phyloP scores from a whole-genome alignment of 2,888 invertebrate genomes.

The Chymomyza amoena region DNA sequence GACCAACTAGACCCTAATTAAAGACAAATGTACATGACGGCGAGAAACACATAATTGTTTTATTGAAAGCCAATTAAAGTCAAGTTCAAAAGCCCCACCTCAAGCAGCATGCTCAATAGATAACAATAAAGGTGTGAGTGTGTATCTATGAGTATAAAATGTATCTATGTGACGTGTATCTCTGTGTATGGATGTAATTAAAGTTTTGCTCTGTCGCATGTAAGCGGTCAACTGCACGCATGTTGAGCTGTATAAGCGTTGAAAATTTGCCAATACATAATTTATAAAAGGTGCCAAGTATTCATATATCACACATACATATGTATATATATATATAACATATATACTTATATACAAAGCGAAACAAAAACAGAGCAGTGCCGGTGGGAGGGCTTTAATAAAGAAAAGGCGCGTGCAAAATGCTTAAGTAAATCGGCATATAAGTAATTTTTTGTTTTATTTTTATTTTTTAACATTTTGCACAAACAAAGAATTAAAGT shows the following conservation, averaged over 20 bases:
- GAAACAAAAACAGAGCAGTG: neutral
- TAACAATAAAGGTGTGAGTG: neutral
- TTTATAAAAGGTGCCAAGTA: neutral
- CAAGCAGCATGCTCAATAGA: neutral
- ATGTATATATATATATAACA: neutral
- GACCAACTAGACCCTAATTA: slow-evolving; percentile 45
- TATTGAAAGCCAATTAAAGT: slow-evolving; percentile 69
- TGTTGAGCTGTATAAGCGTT: slow-evolving; percentile 53
- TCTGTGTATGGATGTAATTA: slow-evolving; percentile 45
- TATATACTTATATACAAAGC: neutral
- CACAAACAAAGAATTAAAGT: neutral
- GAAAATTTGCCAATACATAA: slow-evolving; percentile 4
- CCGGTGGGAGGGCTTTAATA: neutral
- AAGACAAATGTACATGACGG: slow-evolving; percentile 26
- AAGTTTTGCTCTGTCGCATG: slow-evolving; percentile 15
- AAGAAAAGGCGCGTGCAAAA: slow-evolving; percentile 17
- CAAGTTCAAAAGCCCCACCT: slow-evolving; percentile 67
- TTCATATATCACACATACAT: neutral
- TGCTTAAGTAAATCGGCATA: neutral
- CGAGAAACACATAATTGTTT: slow-evolving; percentile 52
- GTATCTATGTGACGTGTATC: neutral
- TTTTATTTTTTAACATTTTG: neutral
- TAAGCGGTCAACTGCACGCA: slow-evolving; percentile 18
- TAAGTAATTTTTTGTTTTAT: neutral
- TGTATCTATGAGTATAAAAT: slow-evolving; percentile 11